Conservation (phyloP, 2,797 vertebrate genomes). For the Thalassophryne amazonica region DNA sequence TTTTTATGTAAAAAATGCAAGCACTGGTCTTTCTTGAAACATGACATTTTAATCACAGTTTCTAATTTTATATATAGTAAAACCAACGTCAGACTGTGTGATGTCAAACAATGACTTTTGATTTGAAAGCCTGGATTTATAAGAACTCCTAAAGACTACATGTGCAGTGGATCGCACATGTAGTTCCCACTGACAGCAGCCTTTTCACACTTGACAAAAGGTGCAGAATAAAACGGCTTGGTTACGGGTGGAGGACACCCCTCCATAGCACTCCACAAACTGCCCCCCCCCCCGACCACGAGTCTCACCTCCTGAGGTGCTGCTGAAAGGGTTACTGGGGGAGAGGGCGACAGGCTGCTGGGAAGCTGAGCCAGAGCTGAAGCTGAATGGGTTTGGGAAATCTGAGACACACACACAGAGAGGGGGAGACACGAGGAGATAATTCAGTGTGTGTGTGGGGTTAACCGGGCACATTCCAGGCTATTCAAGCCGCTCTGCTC, state of each 20-base stretch:
- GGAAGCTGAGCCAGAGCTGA: slow-evolving; percentile 56
- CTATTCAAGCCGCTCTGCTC: slow-evolving; percentile 29
- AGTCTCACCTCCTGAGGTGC: slow-evolving; percentile 79
- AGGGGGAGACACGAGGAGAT: slow-evolving; percentile 17
- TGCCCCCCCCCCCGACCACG: no score
- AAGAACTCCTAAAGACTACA: no score
- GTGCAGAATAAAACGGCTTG: neutral
- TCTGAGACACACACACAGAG: slow-evolving; percentile 59
- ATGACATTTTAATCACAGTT: no score
- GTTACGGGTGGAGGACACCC: neutral
- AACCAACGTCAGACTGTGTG: no score
- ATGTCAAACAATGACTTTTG: no score
- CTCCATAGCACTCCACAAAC: no score
- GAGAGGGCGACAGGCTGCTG: slow-evolving; percentile 77
- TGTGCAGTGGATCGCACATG: no score
- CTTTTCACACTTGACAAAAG: neutral
- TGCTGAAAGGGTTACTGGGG: slow-evolving; percentile 89
- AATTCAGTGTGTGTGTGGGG: slow-evolving; percentile 37
- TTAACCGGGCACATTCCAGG: slow-evolving; percentile 53
- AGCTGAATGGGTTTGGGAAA: slow-evolving; percentile 86
- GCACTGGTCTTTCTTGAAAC: no score
- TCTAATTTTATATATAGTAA: no score
- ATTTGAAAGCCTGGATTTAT: no score
- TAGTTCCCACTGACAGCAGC: no score
- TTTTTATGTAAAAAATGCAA: no score